Base-by-base conservation (phyloP, 1,140 invertebrate genomes). In the Micrasema minimum region DNA sequence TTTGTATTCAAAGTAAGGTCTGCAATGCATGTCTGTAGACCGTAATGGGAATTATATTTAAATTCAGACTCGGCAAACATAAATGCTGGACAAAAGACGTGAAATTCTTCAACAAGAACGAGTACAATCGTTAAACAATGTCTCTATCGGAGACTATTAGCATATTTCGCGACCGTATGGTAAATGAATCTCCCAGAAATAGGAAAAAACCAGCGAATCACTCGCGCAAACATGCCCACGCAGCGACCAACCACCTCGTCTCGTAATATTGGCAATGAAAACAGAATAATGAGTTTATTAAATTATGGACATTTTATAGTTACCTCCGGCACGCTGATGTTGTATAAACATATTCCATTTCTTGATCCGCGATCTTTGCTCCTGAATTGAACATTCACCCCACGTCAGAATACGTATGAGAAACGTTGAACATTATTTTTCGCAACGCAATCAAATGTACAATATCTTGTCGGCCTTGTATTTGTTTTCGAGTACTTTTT, bases 371-470 rank as follows among this genome's bases (percentile, higher is more conserved):
- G 61, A 65, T 65, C 43, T 65, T 65, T 65, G 61, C 59, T 38
- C 61, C 18, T 18, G 26, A 53, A 23, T 66, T 65, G 71, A 67
- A 72, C 71, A 62, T 71, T 72, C 71, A 67, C 64, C 71, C 66
- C 71, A 62, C 71, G 71, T 71, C 48, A 62, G 35, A 55, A n/a
- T 53, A 41, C 41, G 20, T 38, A 38, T 43, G 45, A 31, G 35
- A 43, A 67, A 72, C 64, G 70, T 61, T 38, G 50, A 46, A 72
- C 61, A 66, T 59, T 38, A 46, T 71, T 64, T 35, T 71, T 71
- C 46, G 50, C 43, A 51, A 66, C 62, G 70, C 65, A 67, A 45
- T 48, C 55, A 43, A 66, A 72, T 61, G 70, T 64, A 23, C 66
- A 57, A 71, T 66, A 66, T 66, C 38, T 45, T 12, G 66, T 37